Conservation (phyloP, 2,888 invertebrate genomes). For the Cantharis nigra region DNA sequence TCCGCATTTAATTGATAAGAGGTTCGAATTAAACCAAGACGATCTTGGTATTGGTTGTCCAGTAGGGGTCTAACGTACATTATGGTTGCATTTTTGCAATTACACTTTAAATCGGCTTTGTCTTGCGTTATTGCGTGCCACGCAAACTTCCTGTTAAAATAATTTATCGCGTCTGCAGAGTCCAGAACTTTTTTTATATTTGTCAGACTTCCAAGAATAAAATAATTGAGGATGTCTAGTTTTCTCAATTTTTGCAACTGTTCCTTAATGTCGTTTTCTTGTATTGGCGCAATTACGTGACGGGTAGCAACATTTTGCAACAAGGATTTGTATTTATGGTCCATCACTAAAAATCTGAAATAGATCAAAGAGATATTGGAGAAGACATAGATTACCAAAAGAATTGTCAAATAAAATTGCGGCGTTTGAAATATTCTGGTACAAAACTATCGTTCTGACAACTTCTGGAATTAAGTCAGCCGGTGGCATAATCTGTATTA, state of each 20-base stretch:
- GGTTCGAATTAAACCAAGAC: constrained; percentile 70
- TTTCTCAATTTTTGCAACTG: constrained; percentile 76
- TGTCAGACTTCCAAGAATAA: constrained; percentile 75
- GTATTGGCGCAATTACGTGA: constrained; percentile 79
- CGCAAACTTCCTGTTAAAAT: constrained; percentile 80
- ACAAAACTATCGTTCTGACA: constrained; percentile 77
- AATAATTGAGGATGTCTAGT: constrained; percentile 87
- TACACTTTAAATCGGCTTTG: constrained; percentile 74
- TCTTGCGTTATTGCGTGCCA: constrained; percentile 85
- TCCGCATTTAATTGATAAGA: constrained; percentile 73
- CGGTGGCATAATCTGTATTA: constrained; percentile 84
- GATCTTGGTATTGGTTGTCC: constrained; percentile 70
- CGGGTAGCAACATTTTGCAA: constrained; percentile 88
- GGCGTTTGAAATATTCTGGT: constrained; percentile 88
- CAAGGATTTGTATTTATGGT: constrained; percentile 90
- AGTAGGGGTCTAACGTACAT: constrained; percentile 75
- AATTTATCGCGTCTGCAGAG: constrained; percentile 72
- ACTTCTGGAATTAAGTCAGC: constrained; percentile 84
- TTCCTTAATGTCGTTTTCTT: constrained; percentile 60
- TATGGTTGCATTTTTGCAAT: constrained; percentile 77
- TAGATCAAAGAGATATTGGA: not conserved
- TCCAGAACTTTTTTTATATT: constrained; percentile 63
- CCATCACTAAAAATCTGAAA: constrained; percentile 71
- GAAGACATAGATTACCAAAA: constrained; percentile 64
- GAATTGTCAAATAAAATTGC: constrained; percentile 89